Base-by-base conservation (phyloP, 2,797 vertebrate genomes). In the Neosilurus mollespiculum region DNA sequence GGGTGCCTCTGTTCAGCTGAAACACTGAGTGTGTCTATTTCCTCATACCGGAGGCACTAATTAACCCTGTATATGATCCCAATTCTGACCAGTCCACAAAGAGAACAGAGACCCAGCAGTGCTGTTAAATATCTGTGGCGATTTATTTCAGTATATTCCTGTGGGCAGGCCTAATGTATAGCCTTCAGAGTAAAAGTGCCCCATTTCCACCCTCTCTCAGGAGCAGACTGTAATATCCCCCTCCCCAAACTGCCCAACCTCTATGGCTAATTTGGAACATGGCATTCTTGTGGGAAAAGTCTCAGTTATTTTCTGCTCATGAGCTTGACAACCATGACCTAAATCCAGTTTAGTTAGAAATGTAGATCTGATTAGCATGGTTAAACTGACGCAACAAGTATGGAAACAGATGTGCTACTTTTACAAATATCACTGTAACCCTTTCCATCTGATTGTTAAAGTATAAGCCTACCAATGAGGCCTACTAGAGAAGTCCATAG, bases 221-320 rank as follows among this genome's bases (percentile, higher is more conserved):
- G 91, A 86, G 87, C 86, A 85, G 86, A 86, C 89, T 84, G 88
- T 91, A 91, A 93, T 92, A 93, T 89, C 85, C 91, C 34, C 80
- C 75, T 83, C 82, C 87, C 84, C 87, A 89, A 88, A 93, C 91
- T 90, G 90, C 88, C 82, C 76, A 89, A 89, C 90, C 90, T 80
- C 66, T 88, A 88, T 88, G 92, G 89, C 93, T 93, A 92, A 94
- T 92, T 93, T 92, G 89, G 93, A 92, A 87, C 91, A 86, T 18
- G 70, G 82, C 84, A 84, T 69, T 90, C 92, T 84, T 82, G 84
- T 89, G 92, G 93, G 92, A 93, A 84, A 89, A 85, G 88, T 91
- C 90, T 93, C 24, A 86, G 83, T 81, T 81, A 85, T 85, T 81
- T 85, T 78, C 70, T 61, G 78, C 53, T 16, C 49, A 49, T 54